These are phyloP conservation scores for Emydura subglobosa DNA, from an alignment of 2,113 vertebrate genomes.

Conservation along the genomic window DNA sequence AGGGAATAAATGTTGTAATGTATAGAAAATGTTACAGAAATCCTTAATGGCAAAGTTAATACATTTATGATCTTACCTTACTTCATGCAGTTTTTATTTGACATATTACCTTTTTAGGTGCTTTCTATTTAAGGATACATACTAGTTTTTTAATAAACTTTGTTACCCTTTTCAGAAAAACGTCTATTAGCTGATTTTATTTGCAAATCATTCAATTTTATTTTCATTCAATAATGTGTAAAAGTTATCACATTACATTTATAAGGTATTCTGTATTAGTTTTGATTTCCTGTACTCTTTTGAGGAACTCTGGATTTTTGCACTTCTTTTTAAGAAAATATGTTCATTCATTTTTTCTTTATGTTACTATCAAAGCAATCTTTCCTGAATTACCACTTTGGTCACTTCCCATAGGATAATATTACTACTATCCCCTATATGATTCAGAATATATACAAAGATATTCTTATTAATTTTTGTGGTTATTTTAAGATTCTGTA, in stretches of 20 bases:
- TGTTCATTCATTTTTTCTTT: not conserved
- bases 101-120: not conserved
- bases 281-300: slow-evolving; percentile 6
- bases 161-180: not conserved
- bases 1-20: not conserved
- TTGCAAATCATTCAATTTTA: not conserved
- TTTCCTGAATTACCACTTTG: not conserved
- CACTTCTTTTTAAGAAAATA: slow-evolving; percentile 19
- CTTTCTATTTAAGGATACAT: not conserved
- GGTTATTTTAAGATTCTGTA: not conserved
- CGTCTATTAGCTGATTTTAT: not conserved
- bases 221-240: not conserved
- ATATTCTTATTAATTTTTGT: not conserved
- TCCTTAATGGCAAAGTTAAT: not conserved
- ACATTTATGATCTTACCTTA: not conserved
- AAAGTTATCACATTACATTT: not conserved
- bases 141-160: not conserved
- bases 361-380: not conserved
- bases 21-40: not conserved
- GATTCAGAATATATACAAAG: too few species aligned
- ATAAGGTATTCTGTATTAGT: not conserved
- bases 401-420: not conserved
- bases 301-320: not conserved
- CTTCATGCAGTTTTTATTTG: not conserved
- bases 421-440: not conserved